phyloP scores from a whole-genome alignment of 2,113 vertebrate species.

The Cnemophilus loriae region DNA sequence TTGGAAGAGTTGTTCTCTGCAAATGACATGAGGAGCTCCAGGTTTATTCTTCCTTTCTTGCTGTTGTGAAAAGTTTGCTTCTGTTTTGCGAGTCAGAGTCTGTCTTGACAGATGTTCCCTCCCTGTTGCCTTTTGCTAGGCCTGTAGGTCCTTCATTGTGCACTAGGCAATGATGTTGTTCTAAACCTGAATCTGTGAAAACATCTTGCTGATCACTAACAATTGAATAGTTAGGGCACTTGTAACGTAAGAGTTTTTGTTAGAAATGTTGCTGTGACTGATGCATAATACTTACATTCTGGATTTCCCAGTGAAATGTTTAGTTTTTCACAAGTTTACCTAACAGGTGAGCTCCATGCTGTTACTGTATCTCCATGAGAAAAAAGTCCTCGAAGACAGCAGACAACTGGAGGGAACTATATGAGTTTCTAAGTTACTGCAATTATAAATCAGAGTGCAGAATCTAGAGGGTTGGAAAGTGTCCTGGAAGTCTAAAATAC shows the following conservation, averaged over 20 bases:
- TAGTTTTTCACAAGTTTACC: background rate
- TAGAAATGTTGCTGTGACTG: background rate
- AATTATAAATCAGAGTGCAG: background rate
- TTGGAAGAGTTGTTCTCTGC: background rate
- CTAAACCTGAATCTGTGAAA: background rate
- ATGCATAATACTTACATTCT: background rate
- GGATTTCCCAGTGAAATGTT: background rate
- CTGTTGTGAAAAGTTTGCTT: background rate
- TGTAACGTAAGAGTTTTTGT: background rate
- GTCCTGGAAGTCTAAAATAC: background rate
- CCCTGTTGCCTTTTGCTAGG: background rate
- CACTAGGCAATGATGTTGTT: background rate
- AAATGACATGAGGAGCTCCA: background rate
- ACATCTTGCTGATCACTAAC: background rate
- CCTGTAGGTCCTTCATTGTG: background rate
- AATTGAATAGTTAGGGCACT: background rate
- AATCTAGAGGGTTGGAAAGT: background rate
- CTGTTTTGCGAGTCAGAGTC: background rate
- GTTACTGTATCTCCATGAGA: background rate
- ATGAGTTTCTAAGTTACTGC: background rate
- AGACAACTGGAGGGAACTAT: background rate
- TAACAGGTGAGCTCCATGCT: background rate
- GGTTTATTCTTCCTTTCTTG: background rate
- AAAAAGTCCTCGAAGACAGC: background rate
- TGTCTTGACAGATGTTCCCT: background rate